phyloP scores from a whole-genome alignment of 2,888 invertebrate genomes.

The Mesoligia furuncula region DNA sequence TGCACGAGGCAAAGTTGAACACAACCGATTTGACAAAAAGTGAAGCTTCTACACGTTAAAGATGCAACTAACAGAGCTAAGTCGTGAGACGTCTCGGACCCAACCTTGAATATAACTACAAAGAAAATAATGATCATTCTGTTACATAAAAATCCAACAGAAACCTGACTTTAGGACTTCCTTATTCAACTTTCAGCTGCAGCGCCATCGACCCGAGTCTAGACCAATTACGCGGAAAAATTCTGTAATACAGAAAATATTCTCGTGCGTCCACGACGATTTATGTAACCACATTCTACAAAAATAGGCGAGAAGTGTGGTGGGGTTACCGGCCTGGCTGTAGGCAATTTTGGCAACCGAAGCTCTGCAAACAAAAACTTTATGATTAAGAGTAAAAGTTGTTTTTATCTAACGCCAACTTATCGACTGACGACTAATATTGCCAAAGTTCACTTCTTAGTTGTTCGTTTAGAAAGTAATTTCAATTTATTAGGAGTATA shows the following conservation, averaged over 20 bases:
- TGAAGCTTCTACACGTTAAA: not conserved
- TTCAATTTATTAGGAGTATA: constrained; percentile 50
- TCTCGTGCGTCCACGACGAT: constrained; percentile 35
- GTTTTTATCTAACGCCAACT: constrained; percentile 59
- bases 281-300: constrained; percentile 52
- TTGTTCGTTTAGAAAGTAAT: constrained; percentile 54
- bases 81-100: not conserved
- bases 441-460: constrained; percentile 45
- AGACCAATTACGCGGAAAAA: constrained; percentile 45
- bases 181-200: constrained; percentile 25
- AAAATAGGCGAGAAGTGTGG: constrained; percentile 46
- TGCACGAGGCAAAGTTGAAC: not conserved
- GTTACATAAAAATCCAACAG: not conserved
- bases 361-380: constrained; percentile 58
- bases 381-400: constrained; percentile 59
- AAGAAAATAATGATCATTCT: not conserved
- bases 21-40: not conserved
- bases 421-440: constrained; percentile 52
- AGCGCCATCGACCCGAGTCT: constrained; percentile 20
- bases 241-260: constrained; percentile 39
- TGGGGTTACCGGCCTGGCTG: constrained; percentile 33
- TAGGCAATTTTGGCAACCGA: constrained; percentile 57
- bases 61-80: not conserved
- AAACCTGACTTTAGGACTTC: not conserved
- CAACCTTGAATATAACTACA: not conserved